These are phyloP conservation scores for Odontamblyopus lacepedii DNA, from an alignment of 2,797 vertebrate species.

Conservation along the genomic window DNA sequence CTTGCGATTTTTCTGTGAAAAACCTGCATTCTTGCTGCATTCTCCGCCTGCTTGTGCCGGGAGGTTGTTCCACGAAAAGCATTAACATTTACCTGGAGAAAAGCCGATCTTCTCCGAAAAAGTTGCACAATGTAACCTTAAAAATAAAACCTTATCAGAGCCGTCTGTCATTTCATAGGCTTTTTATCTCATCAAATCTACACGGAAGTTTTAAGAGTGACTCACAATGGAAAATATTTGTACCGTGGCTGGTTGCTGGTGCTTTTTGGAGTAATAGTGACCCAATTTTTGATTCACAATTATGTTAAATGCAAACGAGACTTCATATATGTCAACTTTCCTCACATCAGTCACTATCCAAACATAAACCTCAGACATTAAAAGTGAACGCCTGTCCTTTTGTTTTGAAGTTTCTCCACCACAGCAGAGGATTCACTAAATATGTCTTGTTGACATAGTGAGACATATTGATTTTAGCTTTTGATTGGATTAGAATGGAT, in stretches of 20 bases:
- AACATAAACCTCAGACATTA: background rate
- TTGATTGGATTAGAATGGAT: background rate
- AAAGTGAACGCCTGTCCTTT: background rate
- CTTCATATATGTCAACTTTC: background rate
- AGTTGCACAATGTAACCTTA: too few species aligned
- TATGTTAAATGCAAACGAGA: conserved; percentile 17
- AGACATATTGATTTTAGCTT: background rate
- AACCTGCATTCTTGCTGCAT: too few species aligned
- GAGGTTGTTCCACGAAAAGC: background rate
- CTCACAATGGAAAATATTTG: background rate
- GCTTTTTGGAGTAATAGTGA: background rate
- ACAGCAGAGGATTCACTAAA: background rate
- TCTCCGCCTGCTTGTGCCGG: background rate
- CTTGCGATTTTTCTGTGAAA: background rate
- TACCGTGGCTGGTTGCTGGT: background rate
- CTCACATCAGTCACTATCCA: background rate
- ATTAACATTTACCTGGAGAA: background rate
- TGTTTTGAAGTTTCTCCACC: background rate
- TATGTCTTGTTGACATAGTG: background rate
- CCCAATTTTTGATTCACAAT: background rate
- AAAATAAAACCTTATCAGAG: background rate
- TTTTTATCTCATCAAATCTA: background rate
- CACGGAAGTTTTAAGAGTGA: background rate
- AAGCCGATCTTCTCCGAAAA: background rate
- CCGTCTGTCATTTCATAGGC: too few species aligned